Evolutionary conservation across 1,140 invertebrate genomes (phyloP).

Genomic region (Spodoptera litura): DNA sequence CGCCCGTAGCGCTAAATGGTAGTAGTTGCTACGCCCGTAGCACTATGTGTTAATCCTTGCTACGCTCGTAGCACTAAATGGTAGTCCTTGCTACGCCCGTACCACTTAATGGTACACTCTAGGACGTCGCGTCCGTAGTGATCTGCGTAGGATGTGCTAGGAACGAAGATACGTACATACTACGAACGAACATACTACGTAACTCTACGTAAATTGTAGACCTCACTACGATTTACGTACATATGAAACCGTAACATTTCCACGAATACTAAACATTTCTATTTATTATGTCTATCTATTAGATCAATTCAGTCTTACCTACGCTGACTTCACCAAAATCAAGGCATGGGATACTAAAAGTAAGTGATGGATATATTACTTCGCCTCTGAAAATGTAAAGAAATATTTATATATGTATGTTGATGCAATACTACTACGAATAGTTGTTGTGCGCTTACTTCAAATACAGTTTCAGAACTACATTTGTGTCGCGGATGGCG

Average conservation of each 20-base stretch:
- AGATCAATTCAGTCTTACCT: slow-evolving; percentile 63
- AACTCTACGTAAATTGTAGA: background rate
- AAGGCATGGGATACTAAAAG: slow-evolving; percentile 74
- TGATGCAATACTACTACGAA: background rate
- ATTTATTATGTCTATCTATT: background rate
- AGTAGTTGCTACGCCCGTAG: background rate
- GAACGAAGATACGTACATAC: too few species aligned
- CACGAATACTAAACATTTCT: too few species aligned
- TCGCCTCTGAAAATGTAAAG: slow-evolving; percentile 69
- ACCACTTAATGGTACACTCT: too few species aligned
- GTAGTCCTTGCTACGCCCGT: background rate
- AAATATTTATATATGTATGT: background rate
- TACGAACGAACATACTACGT: too few species aligned
- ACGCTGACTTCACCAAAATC: slow-evolving; percentile 78
- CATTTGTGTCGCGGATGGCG: slow-evolving; percentile 69
- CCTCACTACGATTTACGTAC: background rate
- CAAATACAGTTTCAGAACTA: slow-evolving; percentile 75
- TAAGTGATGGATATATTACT: slow-evolving; percentile 77
- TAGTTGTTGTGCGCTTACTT: slow-evolving; percentile 64
- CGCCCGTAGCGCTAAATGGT: background rate
- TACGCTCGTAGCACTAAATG: background rate
- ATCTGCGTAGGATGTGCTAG: background rate
- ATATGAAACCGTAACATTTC: too few species aligned
- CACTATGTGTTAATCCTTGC: background rate
- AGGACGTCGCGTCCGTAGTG: too few species aligned